Evolutionary conservation across 1,140 invertebrate species (phyloP).

Genomic region (Sminthurinus signatus): DNA sequence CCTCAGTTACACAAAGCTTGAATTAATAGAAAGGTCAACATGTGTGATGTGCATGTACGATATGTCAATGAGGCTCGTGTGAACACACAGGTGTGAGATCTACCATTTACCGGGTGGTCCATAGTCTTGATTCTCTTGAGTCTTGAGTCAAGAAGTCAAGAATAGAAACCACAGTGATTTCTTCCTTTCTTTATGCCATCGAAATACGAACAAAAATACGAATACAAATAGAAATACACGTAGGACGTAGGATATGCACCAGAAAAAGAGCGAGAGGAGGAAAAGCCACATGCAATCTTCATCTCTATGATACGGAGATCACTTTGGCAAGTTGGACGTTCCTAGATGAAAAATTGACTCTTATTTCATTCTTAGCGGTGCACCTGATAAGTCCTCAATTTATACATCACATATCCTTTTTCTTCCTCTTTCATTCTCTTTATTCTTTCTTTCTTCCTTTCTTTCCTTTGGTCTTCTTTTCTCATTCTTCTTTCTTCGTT

Average conservation of each 20-base stretch:
- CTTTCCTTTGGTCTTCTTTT: too few species aligned
- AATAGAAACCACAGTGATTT: too few species aligned
- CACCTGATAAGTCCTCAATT: slow-evolving; percentile 17
- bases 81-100: slow-evolving; percentile 32
- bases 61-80: slow-evolving; percentile 30
- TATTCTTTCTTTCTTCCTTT: too few species aligned
- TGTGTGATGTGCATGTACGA: too few species aligned
- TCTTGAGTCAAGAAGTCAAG: too few species aligned
- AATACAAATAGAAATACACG: too few species aligned
- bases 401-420: slow-evolving; percentile 11
- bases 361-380: slow-evolving; percentile 25
- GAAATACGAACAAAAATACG: too few species aligned
- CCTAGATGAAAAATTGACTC: slow-evolving; percentile 25
- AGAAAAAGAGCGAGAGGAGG: background rate
- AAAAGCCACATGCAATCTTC: slow-evolving; percentile 1
- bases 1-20: too few species aligned
- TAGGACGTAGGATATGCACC: too few species aligned
- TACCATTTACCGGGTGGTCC: slow-evolving; percentile 33
- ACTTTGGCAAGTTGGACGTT: slow-evolving; percentile 16
- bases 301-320: background rate
- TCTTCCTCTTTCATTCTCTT: too few species aligned
- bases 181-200: too few species aligned
- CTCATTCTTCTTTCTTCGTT: too few species aligned
- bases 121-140: background rate
- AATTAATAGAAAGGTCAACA: slow-evolving; percentile 27